Percentiles rank a stretch among this genome's conserved stretches.
phyloP scores from a whole-genome alignment of 2,113 vertebrate genomes.

The Glareola pratincola region DNA sequence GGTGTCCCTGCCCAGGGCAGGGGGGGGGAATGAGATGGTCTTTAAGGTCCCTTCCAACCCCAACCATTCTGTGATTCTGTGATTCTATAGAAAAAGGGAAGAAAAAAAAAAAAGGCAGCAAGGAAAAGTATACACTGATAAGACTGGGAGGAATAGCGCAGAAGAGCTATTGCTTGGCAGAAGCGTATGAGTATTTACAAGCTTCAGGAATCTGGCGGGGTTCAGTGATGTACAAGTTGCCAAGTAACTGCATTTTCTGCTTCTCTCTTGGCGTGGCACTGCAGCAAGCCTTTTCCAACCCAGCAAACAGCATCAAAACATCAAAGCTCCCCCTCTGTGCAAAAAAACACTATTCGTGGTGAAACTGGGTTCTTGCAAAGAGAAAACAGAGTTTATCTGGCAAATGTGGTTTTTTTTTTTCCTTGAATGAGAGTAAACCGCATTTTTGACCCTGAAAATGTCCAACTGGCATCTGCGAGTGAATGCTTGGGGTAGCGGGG shows the following conservation, averaged over 20 bases:
- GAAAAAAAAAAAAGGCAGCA: background rate
- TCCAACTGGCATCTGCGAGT: background rate
- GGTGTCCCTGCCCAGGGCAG: background rate
- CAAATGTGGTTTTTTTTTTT: fast-evolving
- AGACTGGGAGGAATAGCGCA: background rate
- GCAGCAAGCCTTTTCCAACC: background rate
- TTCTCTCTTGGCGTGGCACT: background rate
- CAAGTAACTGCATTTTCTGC: background rate
- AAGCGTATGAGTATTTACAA: background rate
- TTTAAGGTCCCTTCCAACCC: background rate
- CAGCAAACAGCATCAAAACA: background rate
- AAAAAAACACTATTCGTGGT: background rate
- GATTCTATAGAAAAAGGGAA: background rate
- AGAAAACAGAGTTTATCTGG: background rate
- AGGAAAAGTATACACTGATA: background rate
- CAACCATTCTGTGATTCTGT: background rate
- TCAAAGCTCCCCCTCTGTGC: background rate
- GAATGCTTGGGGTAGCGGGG: background rate
- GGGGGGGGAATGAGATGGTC: background rate
- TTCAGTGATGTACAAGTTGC: background rate
- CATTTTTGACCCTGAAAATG: background rate
- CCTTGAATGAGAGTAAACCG: background rate
- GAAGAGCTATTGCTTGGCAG: background rate
- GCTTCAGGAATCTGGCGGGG: background rate
- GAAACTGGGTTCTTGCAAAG: background rate